A percentile compares a stretch with the other conserved stretches of the same genome.
These are phyloP conservation scores for Loriculus beryllinus DNA, from an alignment of 2,797 vertebrate species.

Conservation along the genomic window DNA sequence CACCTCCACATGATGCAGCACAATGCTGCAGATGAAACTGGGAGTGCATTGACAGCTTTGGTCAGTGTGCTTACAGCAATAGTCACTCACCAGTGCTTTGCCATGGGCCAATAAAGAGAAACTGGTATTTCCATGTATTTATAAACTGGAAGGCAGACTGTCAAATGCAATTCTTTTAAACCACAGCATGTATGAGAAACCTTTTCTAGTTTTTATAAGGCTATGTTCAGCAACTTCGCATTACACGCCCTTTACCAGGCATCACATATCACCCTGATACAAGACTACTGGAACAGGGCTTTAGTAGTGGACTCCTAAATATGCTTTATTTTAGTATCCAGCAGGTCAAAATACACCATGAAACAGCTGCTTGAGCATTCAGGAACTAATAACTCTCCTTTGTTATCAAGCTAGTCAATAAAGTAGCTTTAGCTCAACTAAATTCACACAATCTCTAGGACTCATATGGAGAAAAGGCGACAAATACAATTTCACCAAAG, in stretches of 20 bases:
- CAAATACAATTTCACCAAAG: not conserved
- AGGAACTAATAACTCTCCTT: not conserved
- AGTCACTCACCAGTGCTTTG: not conserved
- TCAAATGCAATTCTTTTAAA: not conserved
- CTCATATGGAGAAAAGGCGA: not conserved
- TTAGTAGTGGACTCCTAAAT: not conserved
- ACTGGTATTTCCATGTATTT: too few relatives aligned
- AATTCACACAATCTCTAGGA: not conserved
- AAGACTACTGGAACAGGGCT: not conserved
- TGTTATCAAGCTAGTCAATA: not conserved
- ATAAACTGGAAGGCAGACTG: not conserved
- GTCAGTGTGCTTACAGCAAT: accelerated
- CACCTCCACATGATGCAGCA: accelerated
- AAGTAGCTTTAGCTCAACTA: not conserved
- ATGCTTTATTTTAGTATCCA: not conserved
- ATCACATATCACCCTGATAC: not conserved
- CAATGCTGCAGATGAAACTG: accelerated
- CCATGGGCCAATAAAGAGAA: accelerated
- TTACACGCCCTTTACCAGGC: not conserved
- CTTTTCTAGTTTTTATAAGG: not conserved
- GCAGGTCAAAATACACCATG: not conserved
- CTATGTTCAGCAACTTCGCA: accelerated
- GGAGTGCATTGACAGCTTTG: accelerated
- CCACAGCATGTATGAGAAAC: accelerated
- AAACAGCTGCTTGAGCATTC: not conserved